phyloP scores from a whole-genome alignment of 1,140 invertebrate genomes.

The Cydia strobilella region DNA sequence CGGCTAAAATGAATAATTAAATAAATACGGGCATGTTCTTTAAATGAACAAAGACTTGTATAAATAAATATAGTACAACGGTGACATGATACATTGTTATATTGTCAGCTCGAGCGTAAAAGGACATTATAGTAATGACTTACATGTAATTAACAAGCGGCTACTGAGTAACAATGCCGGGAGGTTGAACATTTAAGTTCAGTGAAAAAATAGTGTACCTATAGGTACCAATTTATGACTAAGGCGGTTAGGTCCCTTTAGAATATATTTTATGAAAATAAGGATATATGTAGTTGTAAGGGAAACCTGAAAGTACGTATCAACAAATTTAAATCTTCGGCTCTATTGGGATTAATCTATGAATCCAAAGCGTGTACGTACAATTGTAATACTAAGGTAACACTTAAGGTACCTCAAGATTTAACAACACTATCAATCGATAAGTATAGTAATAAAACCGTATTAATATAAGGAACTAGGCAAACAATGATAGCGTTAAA shows the following conservation, averaged over 20 bases:
- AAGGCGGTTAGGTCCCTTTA: no score
- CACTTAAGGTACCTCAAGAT: neutral
- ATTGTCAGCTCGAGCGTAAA: slow-evolving; percentile 29
- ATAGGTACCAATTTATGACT: neutral
- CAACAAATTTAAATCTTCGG: no score
- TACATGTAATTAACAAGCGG: slow-evolving; percentile 19
- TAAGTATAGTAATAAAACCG: neutral
- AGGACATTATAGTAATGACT: slow-evolving; percentile 27
- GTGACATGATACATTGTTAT: slow-evolving; percentile 15
- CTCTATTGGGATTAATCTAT: no score
- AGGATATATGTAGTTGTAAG: no score
- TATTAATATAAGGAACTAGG: slow-evolving; percentile 16
- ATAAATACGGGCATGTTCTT: neutral
- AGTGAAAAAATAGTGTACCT: neutral
- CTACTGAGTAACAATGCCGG: slow-evolving; percentile 13
- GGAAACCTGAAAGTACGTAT: no score
- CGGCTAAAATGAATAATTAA: slow-evolving; percentile 24
- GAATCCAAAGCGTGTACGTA: neutral
- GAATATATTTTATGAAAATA: no score
- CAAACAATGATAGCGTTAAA: slow-evolving; percentile 10
- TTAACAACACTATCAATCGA: neutral
- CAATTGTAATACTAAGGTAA: no score
- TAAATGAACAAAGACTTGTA: neutral
- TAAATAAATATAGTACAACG: neutral
- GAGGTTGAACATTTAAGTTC: neutral